phyloP scores from a whole-genome alignment of 1,140 invertebrate species.

The Monochamus saltuarius region DNA sequence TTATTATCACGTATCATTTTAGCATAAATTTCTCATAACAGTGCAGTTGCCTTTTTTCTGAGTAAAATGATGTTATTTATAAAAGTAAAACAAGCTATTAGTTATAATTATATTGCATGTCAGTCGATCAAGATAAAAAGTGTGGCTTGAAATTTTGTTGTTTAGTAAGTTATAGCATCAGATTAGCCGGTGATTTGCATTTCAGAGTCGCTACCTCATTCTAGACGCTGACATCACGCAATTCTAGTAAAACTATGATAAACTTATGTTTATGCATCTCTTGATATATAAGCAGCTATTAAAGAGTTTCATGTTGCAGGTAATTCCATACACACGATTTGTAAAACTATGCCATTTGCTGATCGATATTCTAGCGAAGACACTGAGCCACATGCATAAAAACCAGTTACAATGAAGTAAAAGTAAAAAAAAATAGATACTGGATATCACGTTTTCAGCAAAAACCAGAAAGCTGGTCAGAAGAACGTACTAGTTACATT shows the following conservation, averaged over 20 bases:
- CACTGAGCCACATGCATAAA: too few relatives aligned
- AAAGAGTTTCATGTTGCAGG: constrained; percentile 18
- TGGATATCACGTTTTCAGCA: too few relatives aligned
- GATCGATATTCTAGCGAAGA: constrained; percentile 8
- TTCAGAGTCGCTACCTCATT: constrained; percentile 30
- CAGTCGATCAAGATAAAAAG: constrained; percentile 43
- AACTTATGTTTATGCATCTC: constrained; percentile 37
- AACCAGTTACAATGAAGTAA: too few relatives aligned
- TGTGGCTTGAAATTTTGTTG: constrained; percentile 46
- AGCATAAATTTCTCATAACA: too few relatives aligned
- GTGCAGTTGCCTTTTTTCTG: too few relatives aligned
- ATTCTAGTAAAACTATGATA: constrained; percentile 40
- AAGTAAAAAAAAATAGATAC: too few relatives aligned
- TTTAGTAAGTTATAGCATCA: constrained; percentile 50
- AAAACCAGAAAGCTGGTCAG: too few relatives aligned
- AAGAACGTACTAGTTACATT: too few relatives aligned
- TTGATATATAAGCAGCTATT: constrained; percentile 26
- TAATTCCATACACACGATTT: constrained; percentile 13
- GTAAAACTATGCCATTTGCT: constrained; percentile 20
- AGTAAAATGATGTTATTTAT: constrained; percentile 33
- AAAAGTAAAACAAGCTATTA: constrained; percentile 50
- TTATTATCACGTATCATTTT: too few relatives aligned
- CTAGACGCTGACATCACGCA: constrained; percentile 32
- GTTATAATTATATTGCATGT: constrained; percentile 52
- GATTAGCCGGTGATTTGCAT: constrained; percentile 48